phyloP scores from a whole-genome alignment of 2,113 vertebrate species.

The Oncorhynchus kisutch region DNA sequence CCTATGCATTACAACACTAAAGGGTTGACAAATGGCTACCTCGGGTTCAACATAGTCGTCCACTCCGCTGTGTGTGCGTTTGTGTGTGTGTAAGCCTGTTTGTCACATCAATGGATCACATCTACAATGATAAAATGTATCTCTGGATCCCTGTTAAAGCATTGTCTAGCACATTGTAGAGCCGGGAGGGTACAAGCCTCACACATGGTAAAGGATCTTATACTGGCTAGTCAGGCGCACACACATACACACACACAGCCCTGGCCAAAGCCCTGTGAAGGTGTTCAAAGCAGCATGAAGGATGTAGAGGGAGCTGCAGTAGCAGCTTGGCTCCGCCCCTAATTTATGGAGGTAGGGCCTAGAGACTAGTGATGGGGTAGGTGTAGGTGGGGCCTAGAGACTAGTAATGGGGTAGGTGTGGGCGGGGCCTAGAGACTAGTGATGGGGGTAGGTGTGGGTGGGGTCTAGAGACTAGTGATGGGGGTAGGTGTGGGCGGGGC shows the following conservation, averaged over 20 bases:
- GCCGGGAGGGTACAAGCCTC: not conserved
- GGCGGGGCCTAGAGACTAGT: too few species aligned
- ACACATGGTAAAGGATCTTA: constrained; percentile 9
- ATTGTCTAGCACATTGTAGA: constrained; percentile 13
- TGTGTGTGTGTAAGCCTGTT: not conserved
- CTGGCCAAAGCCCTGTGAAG: constrained; percentile 25
- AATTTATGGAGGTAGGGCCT: constrained; percentile 15
- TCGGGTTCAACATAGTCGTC: constrained; percentile 30
- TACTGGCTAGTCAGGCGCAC: constrained; percentile 2
- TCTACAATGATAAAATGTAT: not conserved
- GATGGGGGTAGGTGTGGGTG: too few species aligned
- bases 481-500: too few species aligned
- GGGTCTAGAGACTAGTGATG: too few species aligned
- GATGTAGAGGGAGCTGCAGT: constrained; percentile 46
- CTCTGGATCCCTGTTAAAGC: not conserved
- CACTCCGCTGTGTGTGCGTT: constrained; percentile 21
- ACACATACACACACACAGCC: not conserved
- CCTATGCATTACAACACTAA: constrained; percentile 43
- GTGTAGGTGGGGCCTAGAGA: not conserved
- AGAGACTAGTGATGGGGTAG: not conserved
- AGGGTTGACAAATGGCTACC: constrained; percentile 48
- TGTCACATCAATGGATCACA: not conserved
- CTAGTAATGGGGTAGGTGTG: too few species aligned
- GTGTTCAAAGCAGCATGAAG: constrained; percentile 46
- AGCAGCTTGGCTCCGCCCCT: constrained; percentile 31